Base-by-base conservation (phyloP, 2,888 invertebrate genomes). In the Sinohyriopsis cumingii region DNA sequence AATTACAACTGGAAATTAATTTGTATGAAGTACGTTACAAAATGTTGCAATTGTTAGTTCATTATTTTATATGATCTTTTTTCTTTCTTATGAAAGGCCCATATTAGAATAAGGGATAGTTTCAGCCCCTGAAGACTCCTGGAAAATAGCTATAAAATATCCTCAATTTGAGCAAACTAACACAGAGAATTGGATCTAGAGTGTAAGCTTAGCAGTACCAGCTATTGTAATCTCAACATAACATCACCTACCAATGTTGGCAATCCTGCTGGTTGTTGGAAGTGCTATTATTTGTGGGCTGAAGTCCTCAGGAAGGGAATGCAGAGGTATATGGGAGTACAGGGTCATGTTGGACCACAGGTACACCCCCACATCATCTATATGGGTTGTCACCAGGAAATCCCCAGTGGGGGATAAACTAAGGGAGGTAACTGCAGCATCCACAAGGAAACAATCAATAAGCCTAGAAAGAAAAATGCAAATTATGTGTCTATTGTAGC, bases 271-370 rank as follows among this genome's bases (percentile, higher is more conserved):
- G 0, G 88, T 87, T 18, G 82, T 69, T 18, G 89, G 89, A 74
- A 87, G 74, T 9, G 82, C 81, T 25, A 88, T 72, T 4, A 83
- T 57, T 33, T 87, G 88, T 19, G 91, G 91, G 63, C 87, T 84
- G 76, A 87, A 90, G 73, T 90, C 87, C 3, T 84, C 76, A 5
- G 90, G 89, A 33, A 96, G 92, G 33, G 88, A 84, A 54, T 76
- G 76, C 57, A 98, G 91, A 54, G 95, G 94, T 53, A 97, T 92
- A 86, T 94, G 94, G 66, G 94, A 92, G 89, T 95, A 99, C 1
- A 98, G 90, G 0, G 95, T 94, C 86, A 93, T 93, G 90, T 99
- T 99, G 0, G 95, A 94, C 99, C 99, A 99, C 55, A 99, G 91
- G 88, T 95, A 97, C 67, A 99, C 93, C 0, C 98, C 98, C 25